phyloP scores from a whole-genome alignment of 2,888 invertebrate genomes.

The Pachliopta kotzebuea region DNA sequence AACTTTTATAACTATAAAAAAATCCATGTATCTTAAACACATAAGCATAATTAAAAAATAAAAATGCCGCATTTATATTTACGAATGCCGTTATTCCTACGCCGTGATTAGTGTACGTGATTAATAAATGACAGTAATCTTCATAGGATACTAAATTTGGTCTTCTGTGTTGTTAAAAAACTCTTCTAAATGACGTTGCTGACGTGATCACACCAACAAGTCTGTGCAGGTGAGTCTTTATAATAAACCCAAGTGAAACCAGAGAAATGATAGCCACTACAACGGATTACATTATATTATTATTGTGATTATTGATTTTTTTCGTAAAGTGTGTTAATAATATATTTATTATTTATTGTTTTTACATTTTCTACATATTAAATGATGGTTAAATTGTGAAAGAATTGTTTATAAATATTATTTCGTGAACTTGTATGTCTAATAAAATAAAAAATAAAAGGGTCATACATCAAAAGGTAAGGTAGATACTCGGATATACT shows the following conservation, averaged over 20 bases:
- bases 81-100: slow-evolving; percentile 34
- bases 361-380: not conserved
- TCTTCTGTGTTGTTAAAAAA: not conserved
- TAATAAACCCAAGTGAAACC: slow-evolving; percentile 14
- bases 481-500: too few relatives aligned
- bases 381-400: too few relatives aligned
- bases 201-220: slow-evolving; percentile 4
- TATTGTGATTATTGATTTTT: not conserved
- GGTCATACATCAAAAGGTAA: too few relatives aligned
- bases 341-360: not conserved
- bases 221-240: slow-evolving; percentile 23
- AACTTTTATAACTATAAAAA: not conserved
- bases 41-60: slow-evolving; percentile 28
- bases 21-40: not conserved
- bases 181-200: slow-evolving; percentile 3
- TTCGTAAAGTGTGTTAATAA: too few relatives aligned
- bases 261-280: slow-evolving; percentile 12
- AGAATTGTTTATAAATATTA: too few relatives aligned
- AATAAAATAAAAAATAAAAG: too few relatives aligned
- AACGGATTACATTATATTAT: not conserved
- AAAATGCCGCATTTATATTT: slow-evolving; percentile 36
- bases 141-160: not conserved
- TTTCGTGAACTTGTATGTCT: too few relatives aligned
- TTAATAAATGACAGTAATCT: slow-evolving; percentile 35
- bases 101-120: slow-evolving; percentile 53